Evolutionary conservation across 2,113 vertebrate genomes (phyloP), one percentile per base, ranked within the genome.

Genomic region (Lucifuga dentata): DNA sequence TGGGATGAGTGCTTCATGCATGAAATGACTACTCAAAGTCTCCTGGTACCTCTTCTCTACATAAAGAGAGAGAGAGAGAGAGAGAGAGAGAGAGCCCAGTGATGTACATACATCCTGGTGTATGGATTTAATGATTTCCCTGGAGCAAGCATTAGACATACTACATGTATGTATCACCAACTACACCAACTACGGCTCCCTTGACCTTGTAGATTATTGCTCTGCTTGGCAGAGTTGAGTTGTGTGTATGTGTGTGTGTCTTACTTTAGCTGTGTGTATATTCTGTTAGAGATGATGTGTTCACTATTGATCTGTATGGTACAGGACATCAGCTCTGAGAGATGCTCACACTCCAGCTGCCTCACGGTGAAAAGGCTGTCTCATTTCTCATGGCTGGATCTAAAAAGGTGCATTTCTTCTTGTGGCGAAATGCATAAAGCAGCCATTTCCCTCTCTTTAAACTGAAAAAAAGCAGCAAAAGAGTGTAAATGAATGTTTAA

Each of bases 191-290:
- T 84, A 63, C 5, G 9, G 64, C 65, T 86, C 49, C 68, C 77
- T 86, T 86, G 86, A 89, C 91, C 88, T 91, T 89, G 87, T 63
- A 85, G 75, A 91, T 90, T 90, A 90, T 90, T 82, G 86, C 86
- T 86, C 63, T 78, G 72, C 80, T 88, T 59, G 70, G 81, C 87
- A 89, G 75, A 58, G 39, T 72, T 69, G 62, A 63, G 68, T 66
- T 85, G 79, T 68, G 68, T 53, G 8, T 33, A 49, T 8, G 23
- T 66, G 64, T 35, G 16, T 62, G 58, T 50, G 15, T 41, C 2
- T 40, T 51, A 55, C 16, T 63, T 50, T 48, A 52, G 45, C 35
- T 32, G 56, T 67, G 41, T 70, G 60, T 55, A 32, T 44, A 59
- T 74, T 21, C 21, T 63, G 17, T 76, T 63, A 62, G 78, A 79